These are phyloP conservation scores for Porites divaricata DNA, from an alignment of 92 coral and sea anemone species.

Conservation along the genomic window DNA sequence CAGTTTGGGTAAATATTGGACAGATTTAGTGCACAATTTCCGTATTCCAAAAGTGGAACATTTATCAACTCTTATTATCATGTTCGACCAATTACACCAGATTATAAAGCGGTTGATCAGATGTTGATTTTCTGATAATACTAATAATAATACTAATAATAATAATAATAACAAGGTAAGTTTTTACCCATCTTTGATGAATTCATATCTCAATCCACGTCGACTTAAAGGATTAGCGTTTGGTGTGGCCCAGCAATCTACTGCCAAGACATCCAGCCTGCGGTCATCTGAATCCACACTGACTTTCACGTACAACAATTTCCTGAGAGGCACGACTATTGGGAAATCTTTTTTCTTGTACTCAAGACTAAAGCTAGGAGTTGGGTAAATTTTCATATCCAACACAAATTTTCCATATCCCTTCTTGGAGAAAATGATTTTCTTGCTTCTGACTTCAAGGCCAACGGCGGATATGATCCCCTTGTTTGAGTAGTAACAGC, in stretches of 20 bases:
- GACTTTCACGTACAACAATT: conserved; percentile 62
- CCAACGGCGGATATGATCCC: conserved; percentile 76
- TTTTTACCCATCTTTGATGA: conserved; percentile 30
- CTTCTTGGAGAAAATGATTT: conserved; percentile 67
- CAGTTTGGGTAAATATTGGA: no score
- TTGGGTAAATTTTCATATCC: conserved; percentile 39
- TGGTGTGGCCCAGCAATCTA: conserved; percentile 77
- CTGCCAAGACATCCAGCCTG: conserved; percentile 56
- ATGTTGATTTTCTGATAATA: no score
- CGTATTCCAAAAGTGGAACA: no score
- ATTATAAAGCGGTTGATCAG: no score
- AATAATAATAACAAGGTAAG: no score
- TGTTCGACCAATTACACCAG: no score
- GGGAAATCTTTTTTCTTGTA: conserved; percentile 54
- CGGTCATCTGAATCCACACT: conserved; percentile 62
- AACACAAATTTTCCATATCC: conserved; percentile 64
- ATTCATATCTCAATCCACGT: background rate
- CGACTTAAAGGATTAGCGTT: conserved; percentile 1
- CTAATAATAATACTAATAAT: no score
- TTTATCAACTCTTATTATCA: no score
- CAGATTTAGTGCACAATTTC: no score
- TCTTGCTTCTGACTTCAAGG: conserved; percentile 64
- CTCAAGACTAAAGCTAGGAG: conserved; percentile 22
- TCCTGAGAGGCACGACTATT: conserved; percentile 54
- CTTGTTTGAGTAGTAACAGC: conserved; percentile 70